Evolutionary conservation across 2,113 vertebrate genomes (phyloP), one percentile per base, ranked within the genome.

Genomic region (Cromileptes altivelis): DNA sequence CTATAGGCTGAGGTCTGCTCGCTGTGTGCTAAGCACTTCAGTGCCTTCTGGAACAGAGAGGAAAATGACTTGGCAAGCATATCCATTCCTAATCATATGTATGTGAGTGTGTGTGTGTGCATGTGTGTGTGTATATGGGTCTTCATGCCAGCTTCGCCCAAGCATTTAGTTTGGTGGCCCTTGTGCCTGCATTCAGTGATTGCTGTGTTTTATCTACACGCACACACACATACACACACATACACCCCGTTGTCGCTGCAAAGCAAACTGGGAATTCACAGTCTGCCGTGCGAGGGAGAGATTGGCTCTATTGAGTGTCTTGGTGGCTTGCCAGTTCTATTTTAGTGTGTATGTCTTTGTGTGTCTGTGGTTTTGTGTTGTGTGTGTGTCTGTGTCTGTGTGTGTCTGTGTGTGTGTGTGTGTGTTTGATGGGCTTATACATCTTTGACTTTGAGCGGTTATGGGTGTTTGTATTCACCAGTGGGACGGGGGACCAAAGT

Each of bases 361-460:
- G 80, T 74, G 63, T 79, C 12, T 82, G 81, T 76, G 84, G 23
- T 61, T 84, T 65, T 67, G 49, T 49, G 47, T 49, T 15, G 15
- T 50, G 49, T 50, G 49, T 15, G 15, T 61, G 9, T 82, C 15
- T 81, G 17, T 70, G 42, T 63, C 61, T 82, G 70, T 89, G 81
- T 87, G 88, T 30, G 33, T 37, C 0, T 37, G 33, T 37, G 33
- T 37, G 33, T 37, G 33, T 37, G 33, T 37, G 33, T 37, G 33
- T 37, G 33, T 37, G 33, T 91, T 92, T 90, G 85, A 91, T 90
- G 85, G 87, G 90, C 92, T 92, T 87, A 86, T 72, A 76, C 83
- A 78, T 90, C 89, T 93, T 90, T 94, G 94, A 94, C 94, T 94
- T 94, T 92, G 84, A 94, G 82, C 76, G 47, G 85, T 85, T 92